A percentile compares a stretch with the other conserved stretches of the same genome.
Evolutionary conservation across 2,888 invertebrate genomes (phyloP).

Genomic region (Alitta virens): DNA sequence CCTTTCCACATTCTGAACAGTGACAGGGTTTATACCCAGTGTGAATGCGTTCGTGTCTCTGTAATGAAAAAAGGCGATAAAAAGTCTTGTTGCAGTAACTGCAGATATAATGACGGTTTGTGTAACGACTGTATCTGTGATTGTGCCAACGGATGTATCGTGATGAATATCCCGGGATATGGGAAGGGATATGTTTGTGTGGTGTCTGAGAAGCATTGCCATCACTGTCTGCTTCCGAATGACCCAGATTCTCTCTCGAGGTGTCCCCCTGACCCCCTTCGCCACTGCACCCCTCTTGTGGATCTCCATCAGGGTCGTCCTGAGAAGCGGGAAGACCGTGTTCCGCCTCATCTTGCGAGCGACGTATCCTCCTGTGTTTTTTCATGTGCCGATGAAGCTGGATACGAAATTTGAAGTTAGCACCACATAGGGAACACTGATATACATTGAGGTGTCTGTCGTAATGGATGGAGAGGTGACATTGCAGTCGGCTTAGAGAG

Average conservation of each 20-base stretch:
- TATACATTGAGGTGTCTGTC: conserved; percentile 41
- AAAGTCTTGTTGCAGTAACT: conserved; percentile 54
- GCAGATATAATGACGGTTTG: conserved; percentile 32
- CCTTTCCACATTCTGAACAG: conserved; percentile 53
- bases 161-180: too few species aligned
- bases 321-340: too few species aligned
- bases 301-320: neutral
- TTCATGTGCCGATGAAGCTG: conserved; percentile 42
- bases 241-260: too few species aligned
- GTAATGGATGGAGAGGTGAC: conserved; percentile 52
- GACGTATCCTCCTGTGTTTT: too few species aligned
- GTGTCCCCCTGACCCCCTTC: neutral
- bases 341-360: too few species aligned
- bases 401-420: conserved; percentile 43
- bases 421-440: conserved; percentile 47
- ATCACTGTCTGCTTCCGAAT: too few species aligned
- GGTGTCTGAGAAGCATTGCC: too few species aligned
- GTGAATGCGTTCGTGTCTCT: conserved; percentile 56
- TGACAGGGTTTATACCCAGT: conserved; percentile 54
- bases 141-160: too few species aligned
- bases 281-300: neutral
- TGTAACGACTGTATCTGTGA: neutral
- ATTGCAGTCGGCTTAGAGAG: conserved; percentile 43
- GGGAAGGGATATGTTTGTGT: too few species aligned
- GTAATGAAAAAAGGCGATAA: conserved; percentile 49